Evolutionary conservation across 2,888 invertebrate genomes (phyloP).

Genomic region (Hecatera dysodea): DNA sequence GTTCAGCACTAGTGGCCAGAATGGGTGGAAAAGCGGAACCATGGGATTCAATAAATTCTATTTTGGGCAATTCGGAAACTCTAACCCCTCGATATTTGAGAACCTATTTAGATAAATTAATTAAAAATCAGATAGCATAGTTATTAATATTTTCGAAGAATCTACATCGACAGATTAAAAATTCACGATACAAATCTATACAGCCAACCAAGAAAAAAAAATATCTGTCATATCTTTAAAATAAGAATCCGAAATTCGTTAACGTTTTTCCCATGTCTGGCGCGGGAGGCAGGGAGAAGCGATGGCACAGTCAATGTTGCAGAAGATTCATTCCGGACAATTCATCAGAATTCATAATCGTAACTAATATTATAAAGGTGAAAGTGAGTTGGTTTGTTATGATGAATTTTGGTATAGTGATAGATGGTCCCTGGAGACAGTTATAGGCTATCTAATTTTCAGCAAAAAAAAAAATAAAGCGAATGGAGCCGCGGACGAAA

Average conservation of each 20-base stretch:
- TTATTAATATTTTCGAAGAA: slow-evolving; percentile 52
- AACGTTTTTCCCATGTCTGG: slow-evolving; percentile 70
- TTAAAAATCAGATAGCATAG: slow-evolving; percentile 35
- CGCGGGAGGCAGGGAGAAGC: slow-evolving; percentile 60
- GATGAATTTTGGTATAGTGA: too few relatives aligned
- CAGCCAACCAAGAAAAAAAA: slow-evolving; percentile 52
- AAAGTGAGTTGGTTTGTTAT: too few relatives aligned
- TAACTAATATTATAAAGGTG: too few relatives aligned
- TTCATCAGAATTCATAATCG: too few relatives aligned
- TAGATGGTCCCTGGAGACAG: too few relatives aligned
- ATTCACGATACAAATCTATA: slow-evolving; percentile 54
- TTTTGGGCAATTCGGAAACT: background rate
- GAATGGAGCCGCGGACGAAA: too few relatives aligned
- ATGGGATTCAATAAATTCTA: background rate
- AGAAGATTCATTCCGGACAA: slow-evolving; percentile 29
- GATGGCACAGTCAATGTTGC: slow-evolving; percentile 2
- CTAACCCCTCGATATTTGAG: slow-evolving; percentile 33
- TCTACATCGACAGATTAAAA: slow-evolving; percentile 34
- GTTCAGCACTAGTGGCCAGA: too few relatives aligned
- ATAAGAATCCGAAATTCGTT: slow-evolving; percentile 65
- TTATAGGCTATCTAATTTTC: too few relatives aligned
- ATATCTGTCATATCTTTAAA: slow-evolving; percentile 66
- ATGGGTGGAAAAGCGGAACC: too few relatives aligned
- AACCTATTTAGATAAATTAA: slow-evolving; percentile 33
- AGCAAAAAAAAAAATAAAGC: too few relatives aligned